phyloP scores from a whole-genome alignment of 2,888 invertebrate species.

The Dasysyrphus albostriatus region DNA sequence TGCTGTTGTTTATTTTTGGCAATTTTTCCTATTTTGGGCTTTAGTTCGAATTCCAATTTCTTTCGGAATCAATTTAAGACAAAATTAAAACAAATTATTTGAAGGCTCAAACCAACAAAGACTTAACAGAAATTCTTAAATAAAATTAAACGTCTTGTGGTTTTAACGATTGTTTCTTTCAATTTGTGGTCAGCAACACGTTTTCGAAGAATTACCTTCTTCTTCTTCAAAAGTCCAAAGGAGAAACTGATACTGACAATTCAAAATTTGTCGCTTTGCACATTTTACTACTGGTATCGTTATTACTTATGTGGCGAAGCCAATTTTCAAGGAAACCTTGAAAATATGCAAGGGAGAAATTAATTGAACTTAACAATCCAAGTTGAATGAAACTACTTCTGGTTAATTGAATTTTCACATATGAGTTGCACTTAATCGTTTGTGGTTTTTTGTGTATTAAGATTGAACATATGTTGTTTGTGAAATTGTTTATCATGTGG shows the following conservation, averaged over 20 bases:
- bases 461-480: conserved; percentile 51
- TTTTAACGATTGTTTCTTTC: conserved; percentile 33
- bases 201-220: conserved; percentile 33
- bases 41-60: too few species aligned
- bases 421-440: conserved; percentile 49
- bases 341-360: conserved; percentile 20
- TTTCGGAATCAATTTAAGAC: too few species aligned
- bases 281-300: neutral
- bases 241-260: conserved; percentile 17
- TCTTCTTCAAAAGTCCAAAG: neutral
- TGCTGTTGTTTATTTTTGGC: too few species aligned
- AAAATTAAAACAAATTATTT: neutral
- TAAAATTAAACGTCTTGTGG: conserved; percentile 56
- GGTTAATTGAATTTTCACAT: conserved; percentile 55
- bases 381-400: conserved; percentile 20
- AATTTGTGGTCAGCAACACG: conserved; percentile 58
- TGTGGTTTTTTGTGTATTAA: conserved; percentile 49
- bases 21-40: too few species aligned
- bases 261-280: conserved; percentile 29
- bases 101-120: neutral
- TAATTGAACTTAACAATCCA: conserved; percentile 28
- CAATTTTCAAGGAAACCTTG: conserved; percentile 44
- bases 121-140: conserved; percentile 15
- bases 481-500: conserved; percentile 25
- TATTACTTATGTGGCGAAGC: conserved; percentile 43